Base-by-base conservation (phyloP, 1,140 invertebrate genomes). In the Trypoxylus dichotomus region DNA sequence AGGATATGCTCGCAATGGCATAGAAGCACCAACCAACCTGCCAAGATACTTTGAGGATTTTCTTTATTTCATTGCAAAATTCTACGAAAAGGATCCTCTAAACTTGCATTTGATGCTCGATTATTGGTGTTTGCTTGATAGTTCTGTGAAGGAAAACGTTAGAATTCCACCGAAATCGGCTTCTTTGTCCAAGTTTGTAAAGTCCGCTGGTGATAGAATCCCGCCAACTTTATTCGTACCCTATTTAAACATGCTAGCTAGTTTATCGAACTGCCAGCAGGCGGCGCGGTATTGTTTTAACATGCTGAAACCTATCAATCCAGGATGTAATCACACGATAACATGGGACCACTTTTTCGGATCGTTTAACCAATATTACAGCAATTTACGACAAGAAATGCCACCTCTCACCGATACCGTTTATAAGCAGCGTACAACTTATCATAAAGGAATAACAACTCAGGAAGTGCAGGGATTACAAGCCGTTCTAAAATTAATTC, bases 271-370 rank as follows among this genome's bases (percentile, higher is more conserved):
- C 78, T 92, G 92, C 25, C 88, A 89, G 21, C 89, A 90, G 83
- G 90, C 93, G 29, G 94, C 95, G 0, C 88, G 91, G 75, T 92
- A 95, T 86, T 95, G 94, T 68, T 98, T 96, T 86, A 94, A 94
- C 83, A 90, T 98, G 82, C 88, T 98, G 13, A 96, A 96, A 83
- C 90, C 93, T 79, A 92, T 93, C 85, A 90, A 90, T 82, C 77
- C 79, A 84, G 74, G 85, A 10, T 85, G 63, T 42, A 86, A 87
- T 25, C 87, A 86, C 60, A 89, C 89, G 3, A 86, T 96, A 15
- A 94, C 93, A 0, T 96, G 95, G 94, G 94, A 97, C 83, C 95
- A 97, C 83, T 96, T 98, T 84, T 97, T 98, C 81, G 89, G 89
- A 6, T 95, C 96, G 0, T 88, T 98, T 47, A 90, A 91, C 76